phyloP scores from a whole-genome alignment of 2,888 invertebrate species.

The Heteromyza rotundicornis region DNA sequence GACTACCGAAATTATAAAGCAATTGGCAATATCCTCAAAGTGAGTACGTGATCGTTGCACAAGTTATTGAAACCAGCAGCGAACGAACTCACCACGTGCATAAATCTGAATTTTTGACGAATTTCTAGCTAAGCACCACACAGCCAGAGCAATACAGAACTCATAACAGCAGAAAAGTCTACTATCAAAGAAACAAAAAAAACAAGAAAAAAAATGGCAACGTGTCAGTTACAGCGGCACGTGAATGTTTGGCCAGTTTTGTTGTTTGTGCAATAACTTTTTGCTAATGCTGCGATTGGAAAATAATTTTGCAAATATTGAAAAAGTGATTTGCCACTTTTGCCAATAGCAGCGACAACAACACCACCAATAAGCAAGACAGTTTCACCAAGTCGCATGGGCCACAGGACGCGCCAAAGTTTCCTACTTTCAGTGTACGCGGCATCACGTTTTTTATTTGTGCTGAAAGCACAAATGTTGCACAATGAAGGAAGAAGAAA shows the following conservation, averaged over 20 bases:
- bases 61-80: too few relatives aligned
- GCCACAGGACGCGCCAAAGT: background rate
- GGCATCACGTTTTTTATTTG: background rate
- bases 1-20: too few relatives aligned
- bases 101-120: too few relatives aligned
- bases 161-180: too few relatives aligned
- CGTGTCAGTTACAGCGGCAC: slow-evolving; percentile 20
- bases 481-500: too few relatives aligned
- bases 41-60: too few relatives aligned
- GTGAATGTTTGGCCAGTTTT: background rate
- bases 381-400: background rate
- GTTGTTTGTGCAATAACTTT: background rate
- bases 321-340: slow-evolving; percentile 18
- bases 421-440: background rate
- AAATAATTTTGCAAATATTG: slow-evolving; percentile 42
- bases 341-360: background rate
- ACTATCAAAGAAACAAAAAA: too few relatives aligned
- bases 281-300: slow-evolving; percentile 42
- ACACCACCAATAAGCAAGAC: too few relatives aligned
- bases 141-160: too few relatives aligned
- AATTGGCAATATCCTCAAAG: too few relatives aligned
- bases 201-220: background rate
- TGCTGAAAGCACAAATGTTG: background rate
- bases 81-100: too few relatives aligned
- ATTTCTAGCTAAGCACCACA: too few relatives aligned